Conservation (phyloP, 92 coral and sea anemone genomes). For the Meandrina meandrites region DNA sequence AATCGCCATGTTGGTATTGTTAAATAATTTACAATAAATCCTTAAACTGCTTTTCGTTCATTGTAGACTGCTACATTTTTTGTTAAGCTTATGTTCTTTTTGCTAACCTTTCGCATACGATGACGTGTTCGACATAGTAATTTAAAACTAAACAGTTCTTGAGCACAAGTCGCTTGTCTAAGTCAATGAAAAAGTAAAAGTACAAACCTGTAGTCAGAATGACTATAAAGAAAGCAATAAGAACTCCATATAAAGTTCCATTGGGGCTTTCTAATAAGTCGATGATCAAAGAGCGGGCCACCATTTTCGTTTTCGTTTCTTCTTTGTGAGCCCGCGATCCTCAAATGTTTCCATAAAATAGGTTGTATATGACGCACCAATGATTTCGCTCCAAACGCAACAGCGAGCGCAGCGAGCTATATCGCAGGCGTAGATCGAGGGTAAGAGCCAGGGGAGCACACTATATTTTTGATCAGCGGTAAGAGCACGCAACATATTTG, state of each 20-base stretch:
- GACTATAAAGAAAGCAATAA: conserved; percentile 69
- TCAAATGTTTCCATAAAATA: neutral
- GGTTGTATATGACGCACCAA: neutral
- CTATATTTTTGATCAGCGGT: no score
- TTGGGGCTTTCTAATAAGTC: conserved; percentile 80
- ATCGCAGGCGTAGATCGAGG: no score
- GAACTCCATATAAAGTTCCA: conserved; percentile 73
- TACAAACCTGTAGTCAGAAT: conserved; percentile 80
- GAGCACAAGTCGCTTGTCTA: neutral
- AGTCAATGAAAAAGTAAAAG: neutral
- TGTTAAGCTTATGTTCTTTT: neutral
- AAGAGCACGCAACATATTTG: no score
- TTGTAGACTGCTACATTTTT: neutral
- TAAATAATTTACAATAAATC: neutral
- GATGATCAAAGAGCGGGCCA: conserved; percentile 46
- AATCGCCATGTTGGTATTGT: neutral
- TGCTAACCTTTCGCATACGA: no score
- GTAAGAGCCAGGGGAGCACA: no score
- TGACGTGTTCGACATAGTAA: no score
- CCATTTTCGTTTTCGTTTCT: conserved; percentile 44
- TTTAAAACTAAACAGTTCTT: neutral
- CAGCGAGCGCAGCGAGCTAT: no score
- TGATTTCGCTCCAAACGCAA: no score
- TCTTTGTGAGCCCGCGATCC: conserved; percentile 47
- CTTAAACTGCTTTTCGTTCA: no score